Evolutionary conservation across 2,113 vertebrate species (phyloP).

Genomic region (Pantherophis guttatus): DNA sequence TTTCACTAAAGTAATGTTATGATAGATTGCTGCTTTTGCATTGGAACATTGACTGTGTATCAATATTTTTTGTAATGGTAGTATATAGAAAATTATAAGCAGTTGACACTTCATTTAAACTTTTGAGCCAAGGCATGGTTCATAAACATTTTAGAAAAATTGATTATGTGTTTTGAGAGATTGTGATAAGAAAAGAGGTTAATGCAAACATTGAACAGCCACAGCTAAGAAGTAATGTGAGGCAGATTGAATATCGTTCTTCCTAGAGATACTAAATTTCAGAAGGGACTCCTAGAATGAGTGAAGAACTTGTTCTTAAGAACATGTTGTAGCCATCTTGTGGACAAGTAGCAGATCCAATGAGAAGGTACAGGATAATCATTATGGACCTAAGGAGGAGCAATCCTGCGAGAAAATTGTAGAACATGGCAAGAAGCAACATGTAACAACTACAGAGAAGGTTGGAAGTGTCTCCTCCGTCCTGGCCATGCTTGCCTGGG

Average conservation of each 20-base stretch:
- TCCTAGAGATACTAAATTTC: not conserved
- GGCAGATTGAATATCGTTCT: not conserved
- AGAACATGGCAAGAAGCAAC: not conserved
- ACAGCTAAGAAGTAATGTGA: not conserved
- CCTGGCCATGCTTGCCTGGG: not conserved
- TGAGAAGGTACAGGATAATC: not conserved
- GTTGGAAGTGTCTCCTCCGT: not conserved
- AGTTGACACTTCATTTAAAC: not conserved
- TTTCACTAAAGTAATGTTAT: not conserved
- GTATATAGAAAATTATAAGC: not conserved
- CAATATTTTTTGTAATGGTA: not conserved
- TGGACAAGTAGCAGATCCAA: not conserved
- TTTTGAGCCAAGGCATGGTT: not conserved
- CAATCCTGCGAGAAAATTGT: not conserved
- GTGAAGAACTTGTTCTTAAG: not conserved
- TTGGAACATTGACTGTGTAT: not conserved
- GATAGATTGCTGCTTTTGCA: not conserved
- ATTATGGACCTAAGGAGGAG: not conserved
- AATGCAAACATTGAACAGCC: not conserved
- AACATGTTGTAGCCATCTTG: not conserved
- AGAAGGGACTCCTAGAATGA: not conserved
- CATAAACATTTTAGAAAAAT: not conserved
- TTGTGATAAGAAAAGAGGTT: not conserved
- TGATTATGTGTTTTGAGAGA: not conserved
- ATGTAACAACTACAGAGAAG: not conserved